Conservation (phyloP, 2,113 vertebrate species). For the Melierax canorus region DNA sequence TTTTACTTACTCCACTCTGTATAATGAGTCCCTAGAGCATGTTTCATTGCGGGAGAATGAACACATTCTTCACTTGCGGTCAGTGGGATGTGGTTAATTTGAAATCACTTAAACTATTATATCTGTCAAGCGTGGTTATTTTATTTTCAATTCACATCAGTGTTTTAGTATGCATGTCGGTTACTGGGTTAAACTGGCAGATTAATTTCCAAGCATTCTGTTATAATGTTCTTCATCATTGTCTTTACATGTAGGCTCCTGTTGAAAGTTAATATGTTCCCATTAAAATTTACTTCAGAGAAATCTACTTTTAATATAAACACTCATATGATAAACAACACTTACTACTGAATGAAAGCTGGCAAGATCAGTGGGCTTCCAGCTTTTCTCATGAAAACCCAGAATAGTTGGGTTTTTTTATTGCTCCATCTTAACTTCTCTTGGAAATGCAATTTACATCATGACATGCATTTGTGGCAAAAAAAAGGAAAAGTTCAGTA, state of each 20-base stretch:
- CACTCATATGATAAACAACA: background rate
- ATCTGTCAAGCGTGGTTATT: slow-evolving; percentile 83
- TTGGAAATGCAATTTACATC: background rate
- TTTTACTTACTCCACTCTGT: slow-evolving; percentile 77
- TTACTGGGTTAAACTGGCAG: slow-evolving; percentile 79
- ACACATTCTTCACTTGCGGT: slow-evolving; percentile 80
- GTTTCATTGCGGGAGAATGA: slow-evolving; percentile 80
- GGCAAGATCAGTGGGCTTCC: background rate
- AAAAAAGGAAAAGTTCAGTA: background rate
- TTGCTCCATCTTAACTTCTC: background rate
- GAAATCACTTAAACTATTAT: slow-evolving; percentile 90
- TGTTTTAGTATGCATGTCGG: slow-evolving; percentile 73
- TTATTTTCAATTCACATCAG: slow-evolving; percentile 83
- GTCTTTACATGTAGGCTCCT: slow-evolving; percentile 39
- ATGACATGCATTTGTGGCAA: background rate
- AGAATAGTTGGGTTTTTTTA: background rate
- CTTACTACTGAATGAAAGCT: background rate
- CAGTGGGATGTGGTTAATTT: slow-evolving; percentile 88
- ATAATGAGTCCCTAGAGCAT: slow-evolving; percentile 88
- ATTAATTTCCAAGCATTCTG: slow-evolving; percentile 74
- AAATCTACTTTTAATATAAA: slow-evolving; percentile 12
- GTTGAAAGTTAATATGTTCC: slow-evolving; percentile 52
- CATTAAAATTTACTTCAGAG: slow-evolving; percentile 46
- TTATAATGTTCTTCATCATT: slow-evolving; percentile 60
- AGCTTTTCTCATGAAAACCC: background rate